These are phyloP conservation scores for Drosophila affinis DNA, from an alignment of 2,888 invertebrate species.

Conservation along the genomic window DNA sequence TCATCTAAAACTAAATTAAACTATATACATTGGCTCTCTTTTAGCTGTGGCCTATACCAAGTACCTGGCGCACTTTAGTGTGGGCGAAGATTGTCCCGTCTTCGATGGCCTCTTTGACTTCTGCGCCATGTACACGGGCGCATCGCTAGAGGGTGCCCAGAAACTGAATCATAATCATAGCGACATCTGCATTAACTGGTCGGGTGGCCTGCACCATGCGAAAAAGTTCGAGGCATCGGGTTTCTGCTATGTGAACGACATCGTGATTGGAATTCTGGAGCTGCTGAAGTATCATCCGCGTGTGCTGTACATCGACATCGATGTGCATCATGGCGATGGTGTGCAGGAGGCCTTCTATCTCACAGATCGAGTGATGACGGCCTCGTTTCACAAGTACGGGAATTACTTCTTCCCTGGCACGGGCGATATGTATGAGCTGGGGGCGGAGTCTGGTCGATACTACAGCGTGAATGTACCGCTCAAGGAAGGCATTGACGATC, in stretches of 20 bases:
- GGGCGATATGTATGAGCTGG: conserved; percentile 99
- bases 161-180: conserved; percentile 97
- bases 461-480: conserved; percentile 99
- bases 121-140: conserved; percentile 99
- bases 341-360: conserved; percentile 99
- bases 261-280: conserved; percentile 98
- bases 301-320: conserved; percentile 99
- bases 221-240: conserved; percentile 99
- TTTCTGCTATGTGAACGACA: conserved; percentile 99
- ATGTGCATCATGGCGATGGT: conserved; percentile 97
- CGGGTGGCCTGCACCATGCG: conserved; percentile 99
- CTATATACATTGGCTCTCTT: conserved; percentile 14
- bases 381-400: conserved; percentile 99
- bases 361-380: conserved; percentile 99
- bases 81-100: conserved; percentile 98
- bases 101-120: conserved; percentile 99
- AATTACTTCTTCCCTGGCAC: conserved; percentile 99
- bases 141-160: conserved; percentile 97
- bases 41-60: conserved; percentile 90
- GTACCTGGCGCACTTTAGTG: conserved; percentile 96
- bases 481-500: conserved; percentile 98
- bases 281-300: conserved; percentile 96
- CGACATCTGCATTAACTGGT: conserved; percentile 99
- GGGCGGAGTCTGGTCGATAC: conserved; percentile 96
- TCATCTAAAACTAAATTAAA: neutral